phyloP scores from a whole-genome alignment of 2,797 vertebrate genomes.

The Sebastiscus albofasciatus region DNA sequence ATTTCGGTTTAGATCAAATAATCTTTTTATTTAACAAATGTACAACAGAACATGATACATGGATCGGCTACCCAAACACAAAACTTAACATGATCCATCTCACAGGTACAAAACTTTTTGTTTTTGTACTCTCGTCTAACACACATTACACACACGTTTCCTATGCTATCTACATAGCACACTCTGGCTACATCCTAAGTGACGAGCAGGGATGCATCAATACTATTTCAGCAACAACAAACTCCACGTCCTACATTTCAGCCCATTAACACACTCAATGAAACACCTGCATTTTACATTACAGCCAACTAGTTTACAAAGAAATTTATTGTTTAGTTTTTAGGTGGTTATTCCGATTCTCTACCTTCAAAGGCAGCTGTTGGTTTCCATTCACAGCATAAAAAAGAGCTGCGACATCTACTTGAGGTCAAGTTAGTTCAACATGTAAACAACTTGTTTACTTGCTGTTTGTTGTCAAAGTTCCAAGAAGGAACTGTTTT shows the following conservation, averaged over 20 bases:
- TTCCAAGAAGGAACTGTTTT: background rate
- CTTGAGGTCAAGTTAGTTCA: background rate
- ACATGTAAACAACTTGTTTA: background rate
- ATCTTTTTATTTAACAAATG: constrained; percentile 82
- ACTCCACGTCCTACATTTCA: constrained; percentile 10
- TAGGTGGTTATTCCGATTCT: background rate
- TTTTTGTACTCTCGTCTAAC: constrained; percentile 53
- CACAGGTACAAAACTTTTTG: constrained; percentile 53
- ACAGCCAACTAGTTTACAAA: background rate
- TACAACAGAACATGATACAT: constrained; percentile 70
- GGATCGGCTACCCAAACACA: constrained; percentile 54
- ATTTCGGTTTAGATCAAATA: constrained; percentile 52
- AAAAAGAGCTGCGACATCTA: background rate
- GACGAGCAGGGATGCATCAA: constrained; percentile 27
- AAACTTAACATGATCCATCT: constrained; percentile 51
- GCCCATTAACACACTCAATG: background rate
- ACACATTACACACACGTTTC: constrained; percentile 41
- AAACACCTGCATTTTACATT: background rate
- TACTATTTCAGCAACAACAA: constrained; percentile 18
- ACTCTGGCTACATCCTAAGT: constrained; percentile 40
- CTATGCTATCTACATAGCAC: constrained; percentile 28
- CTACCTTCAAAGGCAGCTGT: background rate
- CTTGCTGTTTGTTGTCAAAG: background rate
- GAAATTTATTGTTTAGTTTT: background rate
- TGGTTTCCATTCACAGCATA: background rate